Conservation (phyloP, 2,113 vertebrate species). For the Tenebrosternarchus preto region DNA sequence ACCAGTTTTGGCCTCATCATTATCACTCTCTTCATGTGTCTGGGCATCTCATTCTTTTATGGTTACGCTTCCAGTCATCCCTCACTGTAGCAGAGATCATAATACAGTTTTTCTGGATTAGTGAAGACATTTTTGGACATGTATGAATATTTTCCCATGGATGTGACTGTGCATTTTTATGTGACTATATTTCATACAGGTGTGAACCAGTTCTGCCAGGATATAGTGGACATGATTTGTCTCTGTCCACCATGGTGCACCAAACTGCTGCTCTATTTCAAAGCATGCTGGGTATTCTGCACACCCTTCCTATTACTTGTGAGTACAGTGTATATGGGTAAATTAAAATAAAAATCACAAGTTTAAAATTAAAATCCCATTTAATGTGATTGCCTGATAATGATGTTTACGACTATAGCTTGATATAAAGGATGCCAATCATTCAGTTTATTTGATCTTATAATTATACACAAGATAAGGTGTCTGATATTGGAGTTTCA, state of each 20-base stretch:
- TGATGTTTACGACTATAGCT: no score
- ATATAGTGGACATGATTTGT: constrained; percentile 79
- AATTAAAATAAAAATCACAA: no score
- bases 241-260: constrained; percentile 77
- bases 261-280: constrained; percentile 78
- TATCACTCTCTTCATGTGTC: constrained; percentile 83
- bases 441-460: no score
- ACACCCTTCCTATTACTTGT: constrained; percentile 79
- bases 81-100: not conserved
- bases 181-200: constrained; percentile 60
- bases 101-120: not conserved
- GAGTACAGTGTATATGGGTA: constrained; percentile 47
- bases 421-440: no score
- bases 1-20: constrained; percentile 85
- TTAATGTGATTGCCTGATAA: not conserved
- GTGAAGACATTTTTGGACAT: not conserved
- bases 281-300: constrained; percentile 79
- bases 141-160: not conserved
- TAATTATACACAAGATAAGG: no score
- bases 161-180: not conserved
- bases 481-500: no score
- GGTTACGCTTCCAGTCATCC: constrained; percentile 38
- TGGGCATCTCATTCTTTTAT: constrained; percentile 83
- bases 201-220: constrained; percentile 80
- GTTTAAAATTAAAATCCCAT: not conserved